phyloP scores from a whole-genome alignment of 1,140 invertebrate genomes.

The Lepeophtheirus salmonis region DNA sequence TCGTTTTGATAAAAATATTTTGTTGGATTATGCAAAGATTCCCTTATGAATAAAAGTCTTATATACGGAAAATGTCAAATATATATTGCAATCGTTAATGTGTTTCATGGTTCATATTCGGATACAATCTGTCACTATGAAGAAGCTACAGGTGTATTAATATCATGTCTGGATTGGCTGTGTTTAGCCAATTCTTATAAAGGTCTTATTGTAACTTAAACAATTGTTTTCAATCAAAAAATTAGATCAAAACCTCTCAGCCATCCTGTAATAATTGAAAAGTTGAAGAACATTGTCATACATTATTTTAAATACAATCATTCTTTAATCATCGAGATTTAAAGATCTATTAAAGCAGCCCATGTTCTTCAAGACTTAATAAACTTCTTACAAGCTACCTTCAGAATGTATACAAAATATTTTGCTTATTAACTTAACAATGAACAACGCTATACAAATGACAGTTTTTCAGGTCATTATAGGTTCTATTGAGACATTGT shows the following conservation, averaged over 20 bases:
- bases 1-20: constrained; percentile 68
- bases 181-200: constrained; percentile 74
- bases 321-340: constrained; percentile 73
- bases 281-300: constrained; percentile 69
- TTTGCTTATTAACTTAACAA: constrained; percentile 67
- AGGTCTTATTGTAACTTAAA: constrained; percentile 69
- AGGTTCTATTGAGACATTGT: constrained; percentile 37
- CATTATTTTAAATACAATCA: constrained; percentile 88
- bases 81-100: constrained; percentile 72
- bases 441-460: constrained; percentile 73
- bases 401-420: constrained; percentile 85
- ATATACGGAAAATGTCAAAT: constrained; percentile 70
- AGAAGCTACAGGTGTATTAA: constrained; percentile 58
- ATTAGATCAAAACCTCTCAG: constrained; percentile 39
- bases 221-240: constrained; percentile 61
- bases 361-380: constrained; percentile 54
- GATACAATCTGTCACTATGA: constrained; percentile 70
- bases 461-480: constrained; percentile 15
- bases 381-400: constrained; percentile 39
- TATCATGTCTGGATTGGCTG: constrained; percentile 74
- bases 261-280: constrained; percentile 1
- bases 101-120: constrained; percentile 61
- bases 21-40: constrained; percentile 69
- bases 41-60: constrained; percentile 55
- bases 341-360: constrained; percentile 82